A percentile compares a stretch with the other conserved stretches of the same genome.
These are phyloP conservation scores for Coluber constrictor DNA, from an alignment of 2,797 vertebrate genomes.

Conservation along the genomic window DNA sequence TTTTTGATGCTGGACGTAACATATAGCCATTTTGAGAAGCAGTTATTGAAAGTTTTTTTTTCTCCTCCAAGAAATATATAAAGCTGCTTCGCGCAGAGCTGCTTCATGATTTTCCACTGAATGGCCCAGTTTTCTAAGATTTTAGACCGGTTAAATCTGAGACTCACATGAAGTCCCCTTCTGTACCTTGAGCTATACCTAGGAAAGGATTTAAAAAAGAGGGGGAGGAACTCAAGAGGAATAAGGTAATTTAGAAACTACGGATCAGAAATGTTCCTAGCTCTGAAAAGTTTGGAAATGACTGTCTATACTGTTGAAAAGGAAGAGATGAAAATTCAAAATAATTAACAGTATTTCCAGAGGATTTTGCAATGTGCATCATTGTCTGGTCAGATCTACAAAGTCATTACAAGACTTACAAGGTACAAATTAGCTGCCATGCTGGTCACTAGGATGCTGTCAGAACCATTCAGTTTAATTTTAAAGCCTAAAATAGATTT, in stretches of 20 bases:
- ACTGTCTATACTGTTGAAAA: constrained; percentile 32
- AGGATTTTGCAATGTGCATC: constrained; percentile 42
- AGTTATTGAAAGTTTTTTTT: background rate
- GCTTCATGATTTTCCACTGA: background rate
- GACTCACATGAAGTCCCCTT: background rate
- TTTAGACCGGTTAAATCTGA: background rate
- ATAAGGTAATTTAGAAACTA: background rate
- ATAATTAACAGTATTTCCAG: constrained; percentile 54
- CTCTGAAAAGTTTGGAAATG: background rate
- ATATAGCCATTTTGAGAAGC: background rate
- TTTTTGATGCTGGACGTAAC: background rate
- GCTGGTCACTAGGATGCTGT: constrained; percentile 58
- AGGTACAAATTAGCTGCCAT: constrained; percentile 59
- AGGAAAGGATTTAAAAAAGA: background rate
- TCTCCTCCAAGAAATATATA: background rate
- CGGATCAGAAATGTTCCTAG: background rate
- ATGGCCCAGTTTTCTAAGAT: background rate
- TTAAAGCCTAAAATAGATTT: constrained; percentile 61
- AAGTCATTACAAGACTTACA: constrained; percentile 58
- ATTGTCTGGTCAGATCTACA: constrained; percentile 53
- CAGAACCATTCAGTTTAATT: constrained; percentile 50
- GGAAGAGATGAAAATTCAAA: constrained; percentile 26
- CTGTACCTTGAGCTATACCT: background rate
- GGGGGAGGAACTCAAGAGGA: background rate
- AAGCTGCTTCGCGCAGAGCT: background rate